Evolutionary conservation across 2,888 invertebrate genomes (phyloP).

Genomic region (Sceliomorpha sp.): DNA sequence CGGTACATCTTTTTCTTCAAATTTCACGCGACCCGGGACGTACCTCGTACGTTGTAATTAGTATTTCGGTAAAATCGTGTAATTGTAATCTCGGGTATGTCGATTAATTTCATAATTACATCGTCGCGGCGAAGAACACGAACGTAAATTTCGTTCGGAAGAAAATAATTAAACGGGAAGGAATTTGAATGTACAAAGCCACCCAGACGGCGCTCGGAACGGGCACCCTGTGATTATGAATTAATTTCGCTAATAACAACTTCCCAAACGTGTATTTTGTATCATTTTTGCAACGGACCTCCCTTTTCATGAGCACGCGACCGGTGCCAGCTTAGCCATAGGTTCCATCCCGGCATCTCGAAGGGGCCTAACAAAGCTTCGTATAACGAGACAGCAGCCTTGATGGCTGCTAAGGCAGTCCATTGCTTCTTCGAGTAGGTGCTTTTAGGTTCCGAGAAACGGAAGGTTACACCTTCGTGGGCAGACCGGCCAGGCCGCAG

Average conservation of each 20-base stretch:
- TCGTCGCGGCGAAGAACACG: no score
- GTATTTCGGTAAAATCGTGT: no score
- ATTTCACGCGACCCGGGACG: no score
- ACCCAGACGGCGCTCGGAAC: no score
- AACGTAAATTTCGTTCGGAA: no score
- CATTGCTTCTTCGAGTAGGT: constrained; percentile 26
- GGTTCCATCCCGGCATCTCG: constrained; percentile 24
- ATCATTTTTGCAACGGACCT: constrained; percentile 23
- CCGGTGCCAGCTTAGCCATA: constrained; percentile 29
- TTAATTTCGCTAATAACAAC: constrained; percentile 6
- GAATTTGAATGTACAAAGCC: no score
- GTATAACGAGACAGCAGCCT: constrained; percentile 18
- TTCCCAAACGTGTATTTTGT: constrained; percentile 1
- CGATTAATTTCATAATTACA: no score
- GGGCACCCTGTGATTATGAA: no score
- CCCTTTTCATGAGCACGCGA: constrained; percentile 39
- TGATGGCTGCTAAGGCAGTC: constrained; percentile 5
- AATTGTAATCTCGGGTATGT: no score
- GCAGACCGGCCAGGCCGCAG: constrained; percentile 54
- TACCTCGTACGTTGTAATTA: no score
- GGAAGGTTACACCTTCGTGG: constrained; percentile 60
- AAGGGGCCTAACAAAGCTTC: constrained; percentile 29
- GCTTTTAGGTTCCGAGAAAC: constrained; percentile 63
- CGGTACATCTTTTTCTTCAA: no score
- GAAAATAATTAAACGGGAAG: no score